Evolutionary conservation across 2,797 vertebrate species (phyloP), one percentile per base, ranked within the genome.

Genomic region (Acrocephalus scirpaceus): DNA sequence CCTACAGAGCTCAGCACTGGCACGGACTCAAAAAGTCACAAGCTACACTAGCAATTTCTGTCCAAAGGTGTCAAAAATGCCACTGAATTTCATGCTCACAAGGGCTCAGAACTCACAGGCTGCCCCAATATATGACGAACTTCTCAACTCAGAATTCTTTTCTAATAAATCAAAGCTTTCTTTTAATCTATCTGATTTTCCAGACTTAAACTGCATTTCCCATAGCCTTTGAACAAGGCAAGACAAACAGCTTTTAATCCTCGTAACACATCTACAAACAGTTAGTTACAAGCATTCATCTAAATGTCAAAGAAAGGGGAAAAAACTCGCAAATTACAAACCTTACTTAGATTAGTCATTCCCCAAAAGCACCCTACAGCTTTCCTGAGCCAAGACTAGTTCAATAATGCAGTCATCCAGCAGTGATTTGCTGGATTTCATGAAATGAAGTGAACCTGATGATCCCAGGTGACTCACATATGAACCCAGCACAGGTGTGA

Each of bases 311-410:
- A 32, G 4, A 29, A 56, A 2, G 4, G 7, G 10, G 5, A 1
- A 1, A 21, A 26, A 16, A 8, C 0, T 0, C 16, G 14, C 45
- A 74, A 66, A 64, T 23, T 4, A 17, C 13, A 58, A 54, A 7
- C 16, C 20, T 26, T 34, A 18, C 21, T 74, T 34, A 30, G 45
- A 22, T 40, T 3, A 73, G 23, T 30, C 40, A 54, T 26, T 51
- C 38, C 9, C 47, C 16, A 56, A 16, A 65, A 70, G 47, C 17
- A 44, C 14, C 20, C 62, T 11, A 8, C 29, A 89, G 62, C 34
- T 75, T 42, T 64, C 34, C 73, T 72, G 58, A 30, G 27, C 25
- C 48, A 36, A 44, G 19, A 36, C 2, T 10, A 42, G 61, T 11
- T 62, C 44, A 54, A 11, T 45, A 73, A 58, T 0, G 2, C 56